Conservation (phyloP, 2,888 invertebrate genomes). For the Steinernema carpocapsae region DNA sequence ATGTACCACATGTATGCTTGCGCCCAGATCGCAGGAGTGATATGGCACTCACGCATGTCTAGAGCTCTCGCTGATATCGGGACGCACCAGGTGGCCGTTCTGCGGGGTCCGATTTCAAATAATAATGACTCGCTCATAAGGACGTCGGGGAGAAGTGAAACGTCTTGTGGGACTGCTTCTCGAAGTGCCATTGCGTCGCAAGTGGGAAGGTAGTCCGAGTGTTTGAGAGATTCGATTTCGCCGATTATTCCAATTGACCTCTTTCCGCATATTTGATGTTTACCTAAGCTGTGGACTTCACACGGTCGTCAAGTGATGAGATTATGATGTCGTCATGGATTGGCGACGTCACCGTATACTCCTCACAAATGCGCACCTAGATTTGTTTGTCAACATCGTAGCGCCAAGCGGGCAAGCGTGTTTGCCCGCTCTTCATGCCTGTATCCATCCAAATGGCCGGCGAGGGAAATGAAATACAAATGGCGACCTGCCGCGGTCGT, state of each 20-base stretch:
- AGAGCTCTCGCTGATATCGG: neutral
- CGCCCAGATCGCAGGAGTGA: neutral
- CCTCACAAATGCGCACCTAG: conserved; percentile 17
- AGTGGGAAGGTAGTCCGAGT: conserved; percentile 13
- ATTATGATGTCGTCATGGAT: conserved; percentile 33
- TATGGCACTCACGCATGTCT: neutral
- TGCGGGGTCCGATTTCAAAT: conserved; percentile 24
- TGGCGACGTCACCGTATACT: conserved; percentile 9
- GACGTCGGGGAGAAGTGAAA: neutral
- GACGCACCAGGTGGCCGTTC: conserved; percentile 29
- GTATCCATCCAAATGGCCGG: conserved; percentile 20
- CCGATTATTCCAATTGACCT: conserved; percentile 32
- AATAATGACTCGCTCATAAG: conserved; percentile 3
- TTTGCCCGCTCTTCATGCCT: conserved; percentile 20
- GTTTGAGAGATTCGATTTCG: conserved; percentile 15
- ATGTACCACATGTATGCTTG: neutral
- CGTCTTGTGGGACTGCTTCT: neutral
- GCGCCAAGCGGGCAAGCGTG: neutral
- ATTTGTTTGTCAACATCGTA: conserved; percentile 26
- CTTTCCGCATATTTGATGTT: conserved; percentile 25
- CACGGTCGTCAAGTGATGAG: conserved; percentile 35
- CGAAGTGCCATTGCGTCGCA: conserved; percentile 22
- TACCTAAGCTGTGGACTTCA: conserved; percentile 32
- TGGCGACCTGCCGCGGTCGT: neutral
- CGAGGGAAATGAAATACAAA: neutral